Evolutionary conservation across 2,113 vertebrate genomes (phyloP).

Genomic region (Holacanthus passer): DNA sequence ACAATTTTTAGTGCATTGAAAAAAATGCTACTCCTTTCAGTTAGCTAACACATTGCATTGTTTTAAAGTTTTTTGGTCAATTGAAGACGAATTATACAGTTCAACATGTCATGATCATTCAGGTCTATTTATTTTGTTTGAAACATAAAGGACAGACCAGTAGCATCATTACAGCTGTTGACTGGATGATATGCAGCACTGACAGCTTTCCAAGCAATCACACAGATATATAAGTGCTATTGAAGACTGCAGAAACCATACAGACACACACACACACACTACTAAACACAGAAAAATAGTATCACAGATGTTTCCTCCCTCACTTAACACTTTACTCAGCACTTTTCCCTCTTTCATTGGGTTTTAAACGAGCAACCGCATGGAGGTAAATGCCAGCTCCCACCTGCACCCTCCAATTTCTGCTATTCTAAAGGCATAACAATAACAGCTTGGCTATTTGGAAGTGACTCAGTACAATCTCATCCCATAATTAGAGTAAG

Average conservation of each 20-base stretch:
- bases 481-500: slow-evolving; percentile 31
- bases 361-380: slow-evolving; percentile 59
- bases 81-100: not conserved
- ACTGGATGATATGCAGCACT: not conserved
- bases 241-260: not conserved
- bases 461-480: slow-evolving; percentile 9
- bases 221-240: not conserved
- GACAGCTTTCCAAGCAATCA: slow-evolving; percentile 6
- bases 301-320: slow-evolving; percentile 59
- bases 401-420: slow-evolving; percentile 52
- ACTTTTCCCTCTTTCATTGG: slow-evolving; percentile 52
- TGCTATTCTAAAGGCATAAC: slow-evolving; percentile 49
- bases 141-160: not conserved
- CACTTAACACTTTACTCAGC: slow-evolving; percentile 60
- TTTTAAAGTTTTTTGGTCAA: not conserved
- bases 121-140: not conserved
- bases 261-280: slow-evolving; percentile 2
- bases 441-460: slow-evolving; percentile 56
- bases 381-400: slow-evolving; percentile 59
- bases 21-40: no score
- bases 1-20: no score
- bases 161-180: slow-evolving; percentile 5
- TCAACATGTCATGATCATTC: not conserved
- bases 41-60: no score
- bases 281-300: slow-evolving; percentile 38